These are phyloP conservation scores for Atherinosoma microstoma DNA, from an alignment of 2,797 vertebrate species.

Conservation along the genomic window DNA sequence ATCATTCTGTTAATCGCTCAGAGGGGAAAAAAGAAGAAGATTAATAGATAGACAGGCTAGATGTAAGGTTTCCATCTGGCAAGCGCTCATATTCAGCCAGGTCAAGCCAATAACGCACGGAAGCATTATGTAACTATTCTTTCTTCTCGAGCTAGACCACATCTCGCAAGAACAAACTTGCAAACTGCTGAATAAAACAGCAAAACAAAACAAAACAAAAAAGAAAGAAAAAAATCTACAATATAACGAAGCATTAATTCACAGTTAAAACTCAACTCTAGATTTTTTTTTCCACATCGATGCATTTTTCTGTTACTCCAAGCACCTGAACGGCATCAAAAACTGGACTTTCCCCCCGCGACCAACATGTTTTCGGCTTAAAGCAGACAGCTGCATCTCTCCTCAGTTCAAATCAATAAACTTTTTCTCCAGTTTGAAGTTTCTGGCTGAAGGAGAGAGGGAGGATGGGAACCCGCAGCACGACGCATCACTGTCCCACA, in stretches of 20 bases:
- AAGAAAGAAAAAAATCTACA: background rate
- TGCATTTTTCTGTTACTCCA: background rate
- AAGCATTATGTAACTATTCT: conserved; percentile 73
- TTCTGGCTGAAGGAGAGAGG: conserved; percentile 1
- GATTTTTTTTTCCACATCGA: background rate
- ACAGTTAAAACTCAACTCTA: background rate
- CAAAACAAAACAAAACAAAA: background rate
- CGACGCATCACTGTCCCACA: background rate
- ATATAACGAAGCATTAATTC: background rate
- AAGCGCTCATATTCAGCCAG: conserved; percentile 37
- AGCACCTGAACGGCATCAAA: conserved; percentile 4
- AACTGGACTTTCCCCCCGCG: conserved; percentile 1
- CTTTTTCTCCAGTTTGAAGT: background rate
- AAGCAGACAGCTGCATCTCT: background rate
- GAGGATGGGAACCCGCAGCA: background rate
- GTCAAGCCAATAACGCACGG: conserved; percentile 53
- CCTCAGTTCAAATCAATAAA: background rate
- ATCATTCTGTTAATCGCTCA: background rate
- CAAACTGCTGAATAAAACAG: background rate
- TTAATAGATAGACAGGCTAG: conserved; percentile 29
- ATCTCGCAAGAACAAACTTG: conserved; percentile 8
- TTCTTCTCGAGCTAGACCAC: conserved; percentile 21
- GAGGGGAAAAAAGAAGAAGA: background rate
- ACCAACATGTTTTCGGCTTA: background rate
- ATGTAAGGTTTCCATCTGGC: conserved; percentile 46